These are phyloP conservation scores for Lucifuga dentata DNA, from an alignment of 2,113 vertebrate genomes.

Conservation along the genomic window DNA sequence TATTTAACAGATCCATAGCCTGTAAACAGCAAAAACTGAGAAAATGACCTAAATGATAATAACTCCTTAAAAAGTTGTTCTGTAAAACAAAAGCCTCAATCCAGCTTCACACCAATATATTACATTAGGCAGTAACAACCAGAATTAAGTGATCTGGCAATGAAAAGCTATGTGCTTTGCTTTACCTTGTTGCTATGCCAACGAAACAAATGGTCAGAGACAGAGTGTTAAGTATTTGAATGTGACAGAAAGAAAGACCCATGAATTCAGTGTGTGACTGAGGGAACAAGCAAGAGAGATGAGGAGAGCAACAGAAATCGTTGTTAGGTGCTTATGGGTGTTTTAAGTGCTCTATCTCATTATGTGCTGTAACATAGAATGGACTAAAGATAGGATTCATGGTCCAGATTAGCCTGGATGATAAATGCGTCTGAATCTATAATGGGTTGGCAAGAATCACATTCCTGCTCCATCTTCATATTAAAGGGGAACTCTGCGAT, in stretches of 20 bases:
- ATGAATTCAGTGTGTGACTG: neutral
- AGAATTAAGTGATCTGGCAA: constrained; percentile 8
- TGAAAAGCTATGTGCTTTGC: constrained; percentile 21
- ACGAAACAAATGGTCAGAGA: constrained; percentile 31
- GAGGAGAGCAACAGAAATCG: neutral
- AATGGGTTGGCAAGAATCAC: constrained; percentile 26
- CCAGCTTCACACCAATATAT: neutral
- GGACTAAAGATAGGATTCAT: no score
- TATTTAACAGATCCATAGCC: neutral
- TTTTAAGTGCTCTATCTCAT: constrained; percentile 1
- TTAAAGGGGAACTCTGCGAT: no score
- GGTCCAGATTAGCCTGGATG: constrained; percentile 11
- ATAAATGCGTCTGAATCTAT: constrained; percentile 13
- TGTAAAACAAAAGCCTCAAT: constrained; percentile 29
- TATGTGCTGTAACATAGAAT: constrained; percentile 3
- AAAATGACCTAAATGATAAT: neutral
- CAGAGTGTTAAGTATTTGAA: neutral
- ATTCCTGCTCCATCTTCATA: constrained; percentile 8
- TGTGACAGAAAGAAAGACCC: neutral
- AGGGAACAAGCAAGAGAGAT: neutral
- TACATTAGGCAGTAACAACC: constrained; percentile 10
- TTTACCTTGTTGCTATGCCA: constrained; percentile 8
- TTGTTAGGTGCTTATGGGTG: constrained; percentile 1
- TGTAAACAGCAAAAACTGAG: constrained; percentile 27
- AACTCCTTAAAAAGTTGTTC: neutral